Evolutionary conservation across 2,888 invertebrate genomes (phyloP).

Genomic region (Pandemis corylana): DNA sequence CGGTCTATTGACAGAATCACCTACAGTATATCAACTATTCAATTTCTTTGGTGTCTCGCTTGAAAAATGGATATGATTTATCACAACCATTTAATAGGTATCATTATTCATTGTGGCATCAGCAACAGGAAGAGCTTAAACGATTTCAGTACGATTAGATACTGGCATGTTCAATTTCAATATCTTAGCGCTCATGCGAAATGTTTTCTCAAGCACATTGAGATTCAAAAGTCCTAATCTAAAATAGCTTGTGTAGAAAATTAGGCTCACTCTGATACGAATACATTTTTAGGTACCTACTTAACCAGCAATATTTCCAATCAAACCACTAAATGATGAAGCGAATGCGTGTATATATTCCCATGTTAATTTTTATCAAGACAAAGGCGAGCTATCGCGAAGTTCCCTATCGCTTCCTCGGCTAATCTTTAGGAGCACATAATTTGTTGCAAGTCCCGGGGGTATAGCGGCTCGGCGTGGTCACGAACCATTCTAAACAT

Average conservation of each 20-base stretch:
- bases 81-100: slow-evolving; percentile 20
- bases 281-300: too few species aligned
- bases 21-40: background rate
- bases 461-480: slow-evolving; percentile 72
- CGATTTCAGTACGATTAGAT: slow-evolving; percentile 24
- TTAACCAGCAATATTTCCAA: background rate
- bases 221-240: background rate
- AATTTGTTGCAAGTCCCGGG: slow-evolving; percentile 71
- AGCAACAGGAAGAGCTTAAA: slow-evolving; percentile 29
- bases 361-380: background rate
- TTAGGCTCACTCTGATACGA: too few species aligned
- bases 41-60: slow-evolving; percentile 2
- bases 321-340: background rate
- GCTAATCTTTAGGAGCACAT: slow-evolving; percentile 76
- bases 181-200: background rate
- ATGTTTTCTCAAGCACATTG: background rate
- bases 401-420: slow-evolving; percentile 43
- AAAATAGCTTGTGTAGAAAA: too few species aligned
- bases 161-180: slow-evolving; percentile 15
- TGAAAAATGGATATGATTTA: slow-evolving; percentile 27
- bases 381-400: background rate
- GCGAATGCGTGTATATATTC: background rate
- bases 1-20: background rate
- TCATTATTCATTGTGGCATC: slow-evolving; percentile 28
- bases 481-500: slow-evolving; percentile 80